Conservation (phyloP, 2,113 vertebrate species). For the Petroica traversi region DNA sequence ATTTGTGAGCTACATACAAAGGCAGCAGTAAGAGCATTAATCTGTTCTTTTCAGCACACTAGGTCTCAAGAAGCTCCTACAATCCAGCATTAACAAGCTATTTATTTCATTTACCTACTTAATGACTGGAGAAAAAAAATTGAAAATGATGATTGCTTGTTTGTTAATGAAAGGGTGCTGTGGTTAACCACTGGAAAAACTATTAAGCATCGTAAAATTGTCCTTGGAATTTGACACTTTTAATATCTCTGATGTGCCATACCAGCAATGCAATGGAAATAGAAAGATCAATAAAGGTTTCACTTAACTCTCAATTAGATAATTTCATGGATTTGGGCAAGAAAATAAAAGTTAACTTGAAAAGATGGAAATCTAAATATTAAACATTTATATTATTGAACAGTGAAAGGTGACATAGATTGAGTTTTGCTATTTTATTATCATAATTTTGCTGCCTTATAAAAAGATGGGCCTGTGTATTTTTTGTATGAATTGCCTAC, state of each 20-base stretch:
- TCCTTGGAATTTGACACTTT: slow-evolving; percentile 55
- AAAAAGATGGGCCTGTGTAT: neutral
- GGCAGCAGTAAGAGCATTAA: neutral
- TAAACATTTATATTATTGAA: neutral
- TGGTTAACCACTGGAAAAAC: slow-evolving; percentile 62
- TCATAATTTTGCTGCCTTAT: neutral
- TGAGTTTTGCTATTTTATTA: neutral
- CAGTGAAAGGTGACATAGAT: neutral
- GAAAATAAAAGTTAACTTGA: neutral
- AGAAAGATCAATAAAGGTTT: slow-evolving; percentile 15
- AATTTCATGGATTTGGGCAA: neutral
- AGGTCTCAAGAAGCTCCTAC: slow-evolving; percentile 43
- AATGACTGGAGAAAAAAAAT: slow-evolving; percentile 25
- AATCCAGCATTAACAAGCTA: slow-evolving; percentile 46
- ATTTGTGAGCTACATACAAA: slow-evolving; percentile 32
- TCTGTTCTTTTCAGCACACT: slow-evolving; percentile 51
- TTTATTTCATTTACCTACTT: slow-evolving; percentile 65
- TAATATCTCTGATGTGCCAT: neutral
- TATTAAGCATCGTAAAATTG: slow-evolving; percentile 63
- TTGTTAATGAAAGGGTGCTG: slow-evolving; percentile 60
- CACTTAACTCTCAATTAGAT: neutral
- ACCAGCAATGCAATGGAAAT: neutral
- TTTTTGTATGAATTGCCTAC: neutral
- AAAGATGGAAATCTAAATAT: neutral
- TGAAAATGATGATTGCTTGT: slow-evolving; percentile 50